phyloP scores from a whole-genome alignment of 2,113 vertebrate species.

The Seriola quinqueradiata region DNA sequence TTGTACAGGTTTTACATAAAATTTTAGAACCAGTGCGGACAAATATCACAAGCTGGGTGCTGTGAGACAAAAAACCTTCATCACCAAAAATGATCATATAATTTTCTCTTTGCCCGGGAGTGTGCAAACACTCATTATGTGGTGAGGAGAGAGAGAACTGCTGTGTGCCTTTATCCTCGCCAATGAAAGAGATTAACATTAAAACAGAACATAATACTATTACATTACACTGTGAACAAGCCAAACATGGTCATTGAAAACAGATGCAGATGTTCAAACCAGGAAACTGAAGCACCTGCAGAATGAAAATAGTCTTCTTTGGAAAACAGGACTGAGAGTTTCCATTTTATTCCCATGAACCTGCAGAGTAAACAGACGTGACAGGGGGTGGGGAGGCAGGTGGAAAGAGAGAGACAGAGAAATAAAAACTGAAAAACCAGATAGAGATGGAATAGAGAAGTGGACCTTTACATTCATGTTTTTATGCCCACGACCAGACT shows the following conservation, averaged over 20 bases:
- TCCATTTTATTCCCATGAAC: slow-evolving; percentile 7
- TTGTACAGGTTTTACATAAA: background rate
- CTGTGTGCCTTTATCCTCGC: background rate
- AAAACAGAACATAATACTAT: background rate
- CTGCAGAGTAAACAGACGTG: background rate
- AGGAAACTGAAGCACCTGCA: slow-evolving; percentile 45
- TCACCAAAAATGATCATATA: background rate
- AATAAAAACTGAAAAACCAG: slow-evolving; percentile 19
- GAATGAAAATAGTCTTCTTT: slow-evolving; percentile 16
- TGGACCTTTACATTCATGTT: slow-evolving; percentile 1
- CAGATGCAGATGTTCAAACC: background rate
- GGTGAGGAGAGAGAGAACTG: background rate
- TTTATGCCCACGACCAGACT: background rate
- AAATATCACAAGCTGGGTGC: no score
- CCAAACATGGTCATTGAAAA: slow-evolving; percentile 3
- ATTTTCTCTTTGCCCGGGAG: background rate
- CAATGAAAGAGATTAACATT: background rate
- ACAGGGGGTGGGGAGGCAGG: background rate
- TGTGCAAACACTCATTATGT: slow-evolving; percentile 5
- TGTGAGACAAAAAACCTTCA: background rate
- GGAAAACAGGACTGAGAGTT: slow-evolving; percentile 30
- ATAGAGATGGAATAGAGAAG: slow-evolving; percentile 42
- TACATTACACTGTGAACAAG: background rate
- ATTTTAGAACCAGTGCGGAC: background rate
- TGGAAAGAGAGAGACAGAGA: background rate